These are phyloP conservation scores for Podarcis muralis DNA, from an alignment of 2,113 vertebrate genomes.

Conservation along the genomic window DNA sequence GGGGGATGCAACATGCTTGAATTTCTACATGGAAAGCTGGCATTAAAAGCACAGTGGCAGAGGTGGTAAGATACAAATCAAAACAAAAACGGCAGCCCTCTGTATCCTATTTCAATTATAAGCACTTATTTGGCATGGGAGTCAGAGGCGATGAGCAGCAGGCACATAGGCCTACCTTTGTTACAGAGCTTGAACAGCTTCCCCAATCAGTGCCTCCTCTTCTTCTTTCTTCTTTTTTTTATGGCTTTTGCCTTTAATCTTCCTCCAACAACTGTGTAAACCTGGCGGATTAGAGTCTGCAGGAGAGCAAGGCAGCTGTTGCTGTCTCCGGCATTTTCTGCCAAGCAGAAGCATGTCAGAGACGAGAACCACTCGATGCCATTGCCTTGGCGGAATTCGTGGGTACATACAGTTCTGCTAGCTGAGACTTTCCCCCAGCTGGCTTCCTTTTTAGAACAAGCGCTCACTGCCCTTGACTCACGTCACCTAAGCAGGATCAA, in stretches of 20 bases:
- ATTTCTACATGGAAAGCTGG: background rate
- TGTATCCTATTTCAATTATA: no score
- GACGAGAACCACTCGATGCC: constrained; percentile 38
- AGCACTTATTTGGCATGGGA: background rate
- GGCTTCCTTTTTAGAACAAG: constrained; percentile 40
- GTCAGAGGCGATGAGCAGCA: background rate
- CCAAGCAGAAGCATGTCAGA: constrained; percentile 44
- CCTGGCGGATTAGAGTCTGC: constrained; percentile 55
- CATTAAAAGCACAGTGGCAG: background rate
- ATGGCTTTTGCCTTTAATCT: constrained; percentile 40
- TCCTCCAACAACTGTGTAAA: constrained; percentile 64
- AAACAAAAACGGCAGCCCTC: background rate
- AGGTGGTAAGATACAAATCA: background rate
- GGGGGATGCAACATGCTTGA: background rate
- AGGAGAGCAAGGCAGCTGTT: constrained; percentile 61
- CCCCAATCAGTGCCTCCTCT: constrained; percentile 41
- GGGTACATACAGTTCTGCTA: constrained; percentile 19
- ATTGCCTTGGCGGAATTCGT: constrained; percentile 12
- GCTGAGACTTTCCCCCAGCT: background rate
- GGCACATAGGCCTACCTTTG: background rate
- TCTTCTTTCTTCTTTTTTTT: constrained; percentile 21
- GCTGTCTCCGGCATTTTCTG: constrained; percentile 41
- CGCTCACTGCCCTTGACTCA: background rate
- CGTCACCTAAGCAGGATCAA: background rate
- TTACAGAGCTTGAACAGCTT: background rate